A percentile compares a stretch with the other conserved stretches of the same genome.
phyloP scores from a whole-genome alignment of 2,888 invertebrate genomes.

The Apamea anceps region DNA sequence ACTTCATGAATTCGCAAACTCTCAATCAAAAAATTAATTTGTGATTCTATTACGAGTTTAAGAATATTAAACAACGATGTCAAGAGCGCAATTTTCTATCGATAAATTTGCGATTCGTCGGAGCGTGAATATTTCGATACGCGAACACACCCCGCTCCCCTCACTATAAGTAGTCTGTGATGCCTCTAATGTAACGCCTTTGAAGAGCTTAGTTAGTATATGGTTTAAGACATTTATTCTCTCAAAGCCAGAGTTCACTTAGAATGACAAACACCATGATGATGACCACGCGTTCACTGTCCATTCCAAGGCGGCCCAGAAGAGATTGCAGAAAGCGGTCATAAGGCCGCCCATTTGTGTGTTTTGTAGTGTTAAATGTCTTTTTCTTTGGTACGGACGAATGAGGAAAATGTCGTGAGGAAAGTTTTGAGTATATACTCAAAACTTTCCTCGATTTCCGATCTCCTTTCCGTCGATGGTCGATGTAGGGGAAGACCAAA shows the following conservation, averaged over 20 bases:
- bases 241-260: background rate
- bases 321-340: background rate
- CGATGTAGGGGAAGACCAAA: too few relatives aligned
- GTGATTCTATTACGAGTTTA: background rate
- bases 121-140: constrained; percentile 17
- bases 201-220: background rate
- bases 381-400: too few relatives aligned
- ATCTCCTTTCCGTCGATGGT: too few relatives aligned
- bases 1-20: background rate
- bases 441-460: too few relatives aligned
- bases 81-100: constrained; percentile 21
- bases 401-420: too few relatives aligned
- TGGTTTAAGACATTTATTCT: background rate
- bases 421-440: too few relatives aligned
- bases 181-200: background rate
- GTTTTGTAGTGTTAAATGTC: background rate
- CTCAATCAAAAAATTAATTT: background rate
- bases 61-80: constrained; percentile 8
- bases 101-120: constrained; percentile 21
- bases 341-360: background rate
- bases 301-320: background rate
- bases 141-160: too few relatives aligned
- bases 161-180: background rate
- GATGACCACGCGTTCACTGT: background rate
- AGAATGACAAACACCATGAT: background rate